phyloP scores from a whole-genome alignment of 2,888 invertebrate species.

The Quadroppia sp. region DNA sequence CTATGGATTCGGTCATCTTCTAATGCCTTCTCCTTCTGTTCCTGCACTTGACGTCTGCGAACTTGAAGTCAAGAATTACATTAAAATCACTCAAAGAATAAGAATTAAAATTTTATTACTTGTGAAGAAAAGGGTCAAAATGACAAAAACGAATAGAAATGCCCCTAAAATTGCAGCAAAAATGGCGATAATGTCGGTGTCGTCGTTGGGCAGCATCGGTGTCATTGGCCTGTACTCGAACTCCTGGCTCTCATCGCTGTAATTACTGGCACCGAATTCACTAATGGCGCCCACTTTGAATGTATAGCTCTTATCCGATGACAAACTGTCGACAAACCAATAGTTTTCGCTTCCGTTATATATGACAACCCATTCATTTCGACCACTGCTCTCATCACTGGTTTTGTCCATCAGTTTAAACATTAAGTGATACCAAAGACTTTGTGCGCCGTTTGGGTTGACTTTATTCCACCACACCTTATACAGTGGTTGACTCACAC shows the following conservation, averaged over 20 bases:
- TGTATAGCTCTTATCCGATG: constrained; percentile 62
- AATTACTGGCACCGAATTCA: constrained; percentile 73
- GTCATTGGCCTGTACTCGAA: constrained; percentile 53
- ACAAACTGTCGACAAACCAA: constrained; percentile 67
- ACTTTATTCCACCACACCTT: constrained; percentile 70
- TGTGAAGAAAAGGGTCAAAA: constrained; percentile 38
- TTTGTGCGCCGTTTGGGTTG: constrained; percentile 47
- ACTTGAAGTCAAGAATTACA: constrained; percentile 42
- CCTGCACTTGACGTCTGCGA: constrained; percentile 53
- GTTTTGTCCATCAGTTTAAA: background rate
- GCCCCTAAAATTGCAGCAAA: background rate
- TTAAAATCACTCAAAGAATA: constrained; percentile 17
- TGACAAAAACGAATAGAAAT: background rate
- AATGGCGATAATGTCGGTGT: constrained; percentile 17
- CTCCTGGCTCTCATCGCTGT: constrained; percentile 64
- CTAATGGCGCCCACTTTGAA: constrained; percentile 76
- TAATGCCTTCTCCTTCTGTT: constrained; percentile 62
- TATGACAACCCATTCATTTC: constrained; percentile 50
- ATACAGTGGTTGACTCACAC: constrained; percentile 59
- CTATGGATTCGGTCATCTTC: constrained; percentile 54
- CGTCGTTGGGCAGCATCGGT: background rate
- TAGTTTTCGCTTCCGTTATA: constrained; percentile 61
- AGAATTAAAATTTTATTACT: constrained; percentile 12
- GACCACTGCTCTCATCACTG: background rate
- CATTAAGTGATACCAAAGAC: constrained; percentile 24